Conservation (phyloP, 1,140 invertebrate genomes). For the Chrysomallon squamiferum region DNA sequence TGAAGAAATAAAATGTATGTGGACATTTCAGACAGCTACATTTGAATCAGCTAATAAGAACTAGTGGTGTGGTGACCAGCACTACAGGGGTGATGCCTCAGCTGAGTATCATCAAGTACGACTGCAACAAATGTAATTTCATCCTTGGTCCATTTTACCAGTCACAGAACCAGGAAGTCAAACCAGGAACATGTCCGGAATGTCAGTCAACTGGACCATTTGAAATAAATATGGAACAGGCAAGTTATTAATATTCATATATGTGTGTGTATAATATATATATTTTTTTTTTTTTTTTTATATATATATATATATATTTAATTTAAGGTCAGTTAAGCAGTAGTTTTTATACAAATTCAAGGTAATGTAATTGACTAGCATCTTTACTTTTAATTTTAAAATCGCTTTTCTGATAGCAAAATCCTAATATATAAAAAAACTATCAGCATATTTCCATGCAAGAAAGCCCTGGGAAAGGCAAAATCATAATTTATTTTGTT, state of each 20-base stretch:
- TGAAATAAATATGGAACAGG: slow-evolving; percentile 76
- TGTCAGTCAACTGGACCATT: slow-evolving; percentile 98
- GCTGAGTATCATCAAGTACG: slow-evolving; percentile 94
- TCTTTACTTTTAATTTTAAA: too few relatives aligned
- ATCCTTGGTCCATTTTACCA: slow-evolving; percentile 96
- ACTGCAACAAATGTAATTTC: slow-evolving; percentile 95
- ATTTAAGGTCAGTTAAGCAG: too few relatives aligned
- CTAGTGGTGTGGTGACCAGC: slow-evolving; percentile 93
- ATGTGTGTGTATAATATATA: background rate
- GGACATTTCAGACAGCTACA: slow-evolving; percentile 81
- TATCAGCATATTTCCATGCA: slow-evolving; percentile 98
- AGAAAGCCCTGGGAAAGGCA: slow-evolving; percentile 83
- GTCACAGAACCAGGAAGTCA: slow-evolving; percentile 88
- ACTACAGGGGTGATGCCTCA: slow-evolving; percentile 96
- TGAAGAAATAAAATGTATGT: too few relatives aligned
- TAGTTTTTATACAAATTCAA: too few relatives aligned
- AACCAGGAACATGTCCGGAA: slow-evolving; percentile 95
- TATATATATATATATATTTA: too few relatives aligned
- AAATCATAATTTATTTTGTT: too few relatives aligned
- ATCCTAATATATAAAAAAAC: slow-evolving; percentile 96
- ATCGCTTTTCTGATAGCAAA: too few relatives aligned
- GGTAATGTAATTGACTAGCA: too few relatives aligned
- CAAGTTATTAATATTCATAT: too few relatives aligned
- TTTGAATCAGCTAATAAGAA: slow-evolving; percentile 91
- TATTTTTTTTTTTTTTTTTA: background rate